phyloP scores from a whole-genome alignment of 2,888 invertebrate species.

The Oeneis ivallda region DNA sequence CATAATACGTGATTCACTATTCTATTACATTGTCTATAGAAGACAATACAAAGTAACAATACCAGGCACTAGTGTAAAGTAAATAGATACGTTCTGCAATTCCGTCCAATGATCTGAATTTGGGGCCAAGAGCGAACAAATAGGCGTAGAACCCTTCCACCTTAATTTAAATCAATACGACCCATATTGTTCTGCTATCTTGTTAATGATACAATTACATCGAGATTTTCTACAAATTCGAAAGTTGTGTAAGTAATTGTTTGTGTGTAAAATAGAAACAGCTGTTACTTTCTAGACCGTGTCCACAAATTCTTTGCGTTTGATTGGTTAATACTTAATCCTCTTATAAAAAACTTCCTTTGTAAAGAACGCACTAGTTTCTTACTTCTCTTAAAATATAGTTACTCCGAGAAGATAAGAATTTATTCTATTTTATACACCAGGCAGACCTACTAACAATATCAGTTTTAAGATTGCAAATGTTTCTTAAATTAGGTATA shows the following conservation, averaged over 20 bases:
- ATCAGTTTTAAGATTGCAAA: too few species aligned
- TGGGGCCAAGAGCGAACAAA: slow-evolving; percentile 49
- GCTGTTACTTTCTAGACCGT: too few species aligned
- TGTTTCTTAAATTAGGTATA: too few species aligned
- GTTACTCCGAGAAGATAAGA: too few species aligned
- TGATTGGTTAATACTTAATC: too few species aligned
- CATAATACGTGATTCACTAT: not conserved
- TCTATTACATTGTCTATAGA: not conserved
- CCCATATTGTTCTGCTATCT: slow-evolving; percentile 1
- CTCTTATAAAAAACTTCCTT: too few species aligned
- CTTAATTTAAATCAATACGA: slow-evolving; percentile 29
- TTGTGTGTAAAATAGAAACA: too few species aligned
- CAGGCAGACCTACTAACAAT: too few species aligned
- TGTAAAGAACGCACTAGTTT: too few species aligned
- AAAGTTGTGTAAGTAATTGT: not conserved
- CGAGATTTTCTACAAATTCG: not conserved
- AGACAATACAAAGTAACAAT: slow-evolving; percentile 1
- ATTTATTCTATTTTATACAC: too few species aligned
- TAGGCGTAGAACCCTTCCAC: slow-evolving; percentile 33
- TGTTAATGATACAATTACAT: slow-evolving; percentile 8
- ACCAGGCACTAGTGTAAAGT: slow-evolving; percentile 8
- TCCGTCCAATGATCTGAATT: slow-evolving; percentile 41
- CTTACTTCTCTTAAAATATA: not conserved
- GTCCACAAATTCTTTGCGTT: too few species aligned
- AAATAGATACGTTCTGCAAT: slow-evolving; percentile 33